phyloP scores from a whole-genome alignment of 2,797 vertebrate species.

The Peromyscus melanophrys region DNA sequence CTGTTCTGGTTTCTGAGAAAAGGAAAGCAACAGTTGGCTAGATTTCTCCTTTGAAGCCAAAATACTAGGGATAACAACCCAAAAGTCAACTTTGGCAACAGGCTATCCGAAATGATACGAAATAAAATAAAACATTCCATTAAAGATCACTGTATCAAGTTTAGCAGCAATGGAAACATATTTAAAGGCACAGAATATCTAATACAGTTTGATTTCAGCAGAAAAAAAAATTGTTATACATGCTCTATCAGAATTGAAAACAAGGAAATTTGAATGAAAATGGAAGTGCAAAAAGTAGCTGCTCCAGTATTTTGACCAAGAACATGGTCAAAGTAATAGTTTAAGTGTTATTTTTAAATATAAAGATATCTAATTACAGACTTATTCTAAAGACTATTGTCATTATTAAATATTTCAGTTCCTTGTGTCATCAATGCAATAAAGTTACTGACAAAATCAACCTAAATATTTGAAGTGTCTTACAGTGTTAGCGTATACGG shows the following conservation, averaged over 20 bases:
- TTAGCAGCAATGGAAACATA: background rate
- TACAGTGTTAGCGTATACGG: background rate
- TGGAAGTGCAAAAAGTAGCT: background rate
- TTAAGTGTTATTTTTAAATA: background rate
- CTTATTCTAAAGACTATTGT: background rate
- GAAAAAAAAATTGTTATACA: background rate
- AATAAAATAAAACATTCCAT: background rate
- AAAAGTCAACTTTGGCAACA: background rate
- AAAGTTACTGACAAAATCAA: background rate
- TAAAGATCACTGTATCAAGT: background rate
- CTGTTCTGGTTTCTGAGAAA: background rate
- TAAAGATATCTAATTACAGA: background rate
- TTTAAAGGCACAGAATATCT: background rate
- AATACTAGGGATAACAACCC: background rate
- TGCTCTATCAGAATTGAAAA: background rate
- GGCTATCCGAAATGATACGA: background rate
- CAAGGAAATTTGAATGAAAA: background rate
- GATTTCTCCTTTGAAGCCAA: background rate
- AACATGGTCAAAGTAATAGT: constrained; percentile 12
- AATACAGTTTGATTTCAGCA: background rate
- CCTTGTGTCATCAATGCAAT: background rate
- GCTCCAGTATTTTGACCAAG: background rate
- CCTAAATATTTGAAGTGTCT: too few relatives aligned
- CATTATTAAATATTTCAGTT: background rate
- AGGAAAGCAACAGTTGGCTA: background rate